Base-by-base conservation (phyloP, 2,113 vertebrate genomes). In the Dolichotis patagonum region DNA sequence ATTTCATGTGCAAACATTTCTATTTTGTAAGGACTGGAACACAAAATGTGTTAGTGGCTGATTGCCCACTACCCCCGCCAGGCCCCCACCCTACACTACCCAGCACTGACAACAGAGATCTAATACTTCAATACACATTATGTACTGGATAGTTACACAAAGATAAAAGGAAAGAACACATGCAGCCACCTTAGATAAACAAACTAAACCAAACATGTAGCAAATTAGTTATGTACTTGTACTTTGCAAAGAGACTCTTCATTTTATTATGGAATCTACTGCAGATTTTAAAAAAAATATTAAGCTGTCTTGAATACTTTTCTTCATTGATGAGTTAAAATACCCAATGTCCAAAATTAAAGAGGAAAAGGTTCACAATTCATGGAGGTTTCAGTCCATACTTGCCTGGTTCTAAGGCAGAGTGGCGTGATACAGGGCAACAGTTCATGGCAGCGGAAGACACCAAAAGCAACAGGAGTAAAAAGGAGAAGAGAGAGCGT, bases 221-320 rank as follows among this genome's bases (percentile, higher is more conserved):
- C 58, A 86, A 84, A 92, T 87, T 84, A 96, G 94, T 96, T 95
- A 91, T 43, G 41, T 28, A 85, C 38, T 77, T 92, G 58, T 58
- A 35, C 63, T 95, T 90, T 90, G 85, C 69, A 83, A 91, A 56
- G 77, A n/a, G 71, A 82, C n/a, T 87, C 69, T 95, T 94, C 85
- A 81, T 14, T 96, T 91, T 77, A 85, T 81, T 95, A 95, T 92
- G 69, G 46, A 58, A 92, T 83, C 96, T 90, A 92, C 87, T 96
- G 89, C 84, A 92, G 46, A 88, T 80, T 96, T 96, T 92, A 46
- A n/a, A n/a, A 49, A 49, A 97, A 98, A 97, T 95, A 96, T 90
- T 83, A 96, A 91, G 54, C 54, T 56, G 54, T 56, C 54, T 19
- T 56, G 17, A 56, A 17, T 19, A 56, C 17, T 56, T 56, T 56